A percentile compares a stretch with the other conserved stretches of the same genome.
These are phyloP conservation scores for Diorhabda sublineata DNA, from an alignment of 1,140 invertebrate species.

Conservation along the genomic window DNA sequence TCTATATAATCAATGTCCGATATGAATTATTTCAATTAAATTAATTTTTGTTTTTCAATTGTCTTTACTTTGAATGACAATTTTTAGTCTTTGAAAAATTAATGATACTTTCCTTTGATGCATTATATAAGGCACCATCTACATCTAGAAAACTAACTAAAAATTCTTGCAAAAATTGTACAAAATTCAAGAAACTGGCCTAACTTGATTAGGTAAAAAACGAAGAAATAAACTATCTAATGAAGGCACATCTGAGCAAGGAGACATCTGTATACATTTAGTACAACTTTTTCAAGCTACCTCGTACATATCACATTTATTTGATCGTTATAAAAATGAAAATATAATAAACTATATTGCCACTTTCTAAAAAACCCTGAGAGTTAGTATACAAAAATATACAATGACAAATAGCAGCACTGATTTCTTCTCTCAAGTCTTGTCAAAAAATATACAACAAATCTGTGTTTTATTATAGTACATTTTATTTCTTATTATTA, in stretches of 20 bases:
- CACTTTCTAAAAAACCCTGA: conserved; percentile 39
- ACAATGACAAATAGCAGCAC: conserved; percentile 20
- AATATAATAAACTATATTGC: conserved; percentile 26
- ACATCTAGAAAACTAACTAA: no score
- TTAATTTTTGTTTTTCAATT: no score
- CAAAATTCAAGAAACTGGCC: background rate
- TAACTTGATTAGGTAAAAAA: conserved; percentile 17
- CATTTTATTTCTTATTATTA: no score
- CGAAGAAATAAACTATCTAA: conserved; percentile 23
- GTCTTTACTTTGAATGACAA: no score
- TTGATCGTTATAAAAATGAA: conserved; percentile 30
- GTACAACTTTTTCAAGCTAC: conserved; percentile 30
- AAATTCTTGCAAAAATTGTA: no score
- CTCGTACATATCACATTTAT: conserved; percentile 38
- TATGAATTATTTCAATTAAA: no score
- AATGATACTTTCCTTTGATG: no score
- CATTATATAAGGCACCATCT: no score
- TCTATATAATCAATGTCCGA: no score
- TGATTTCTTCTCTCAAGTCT: conserved; percentile 8
- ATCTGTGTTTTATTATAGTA: background rate
- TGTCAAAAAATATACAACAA: conserved; percentile 13
- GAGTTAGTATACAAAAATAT: conserved; percentile 43
- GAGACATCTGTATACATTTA: conserved; percentile 33
- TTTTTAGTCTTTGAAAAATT: no score
- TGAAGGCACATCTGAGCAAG: conserved; percentile 41